A percentile compares a stretch with the other conserved stretches of the same genome.
These are phyloP conservation scores for Pygathrix nemaeus DNA, from an alignment of 2,113 vertebrate genomes.

Conservation along the genomic window DNA sequence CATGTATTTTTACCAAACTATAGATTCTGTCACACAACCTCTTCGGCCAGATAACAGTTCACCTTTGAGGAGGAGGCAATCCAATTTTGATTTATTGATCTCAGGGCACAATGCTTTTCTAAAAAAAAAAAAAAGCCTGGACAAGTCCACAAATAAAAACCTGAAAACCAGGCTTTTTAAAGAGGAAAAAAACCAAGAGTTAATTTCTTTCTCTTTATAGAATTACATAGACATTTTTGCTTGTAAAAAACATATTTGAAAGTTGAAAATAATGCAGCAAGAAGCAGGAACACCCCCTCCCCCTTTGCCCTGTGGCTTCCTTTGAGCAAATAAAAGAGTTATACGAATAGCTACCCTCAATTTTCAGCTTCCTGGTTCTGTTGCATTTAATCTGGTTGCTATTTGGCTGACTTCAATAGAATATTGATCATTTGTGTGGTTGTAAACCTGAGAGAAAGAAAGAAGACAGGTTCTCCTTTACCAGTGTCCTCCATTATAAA, in stretches of 20 bases:
- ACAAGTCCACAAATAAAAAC: slow-evolving; percentile 5
- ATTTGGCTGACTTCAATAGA: slow-evolving; percentile 47
- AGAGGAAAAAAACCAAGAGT: not conserved
- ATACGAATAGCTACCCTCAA: not conserved
- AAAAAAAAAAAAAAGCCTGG: not conserved
- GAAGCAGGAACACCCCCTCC: not conserved
- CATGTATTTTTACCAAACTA: slow-evolving; percentile 63
- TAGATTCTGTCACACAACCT: slow-evolving; percentile 54
- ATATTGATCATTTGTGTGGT: not conserved
- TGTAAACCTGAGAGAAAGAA: slow-evolving; percentile 38
- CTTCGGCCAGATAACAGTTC: slow-evolving; percentile 65
- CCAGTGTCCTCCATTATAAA: not conserved
- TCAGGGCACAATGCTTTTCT: slow-evolving; percentile 50
- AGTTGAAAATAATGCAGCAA: slow-evolving; percentile 13
- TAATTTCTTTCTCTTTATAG: slow-evolving; percentile 60
- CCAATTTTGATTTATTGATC: slow-evolving; percentile 75
- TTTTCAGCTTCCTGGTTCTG: slow-evolving; percentile 48
- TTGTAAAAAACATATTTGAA: not conserved
- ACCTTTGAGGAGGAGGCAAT: slow-evolving; percentile 51
- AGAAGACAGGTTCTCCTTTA: slow-evolving; percentile 3
- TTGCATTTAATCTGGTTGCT: slow-evolving; percentile 13
- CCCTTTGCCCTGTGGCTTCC: not conserved
- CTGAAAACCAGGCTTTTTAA: slow-evolving; percentile 9
- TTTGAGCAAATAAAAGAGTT: not conserved
- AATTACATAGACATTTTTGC: slow-evolving; percentile 41